Evolutionary conservation across 1,140 invertebrate species (phyloP).

Genomic region (Drosophila ananassae): DNA sequence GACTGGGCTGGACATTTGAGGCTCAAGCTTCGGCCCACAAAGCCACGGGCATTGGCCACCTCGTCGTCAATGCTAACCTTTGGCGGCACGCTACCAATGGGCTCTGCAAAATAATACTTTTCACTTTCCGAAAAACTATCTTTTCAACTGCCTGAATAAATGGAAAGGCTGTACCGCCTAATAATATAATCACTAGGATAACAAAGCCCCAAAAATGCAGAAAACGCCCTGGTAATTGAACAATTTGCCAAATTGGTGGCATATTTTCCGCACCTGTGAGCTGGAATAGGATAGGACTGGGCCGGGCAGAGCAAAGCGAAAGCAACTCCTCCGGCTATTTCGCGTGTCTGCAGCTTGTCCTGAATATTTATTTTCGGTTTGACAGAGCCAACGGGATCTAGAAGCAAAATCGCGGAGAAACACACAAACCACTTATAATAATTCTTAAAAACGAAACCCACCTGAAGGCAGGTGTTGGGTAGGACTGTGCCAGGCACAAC

Average conservation of each 20-base stretch:
- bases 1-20: slow-evolving; percentile 88
- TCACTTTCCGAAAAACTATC: not conserved
- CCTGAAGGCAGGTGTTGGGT: slow-evolving; percentile 89
- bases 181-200: slow-evolving; percentile 56
- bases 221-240: slow-evolving; percentile 38
- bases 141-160: slow-evolving; percentile 51
- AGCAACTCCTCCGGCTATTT: slow-evolving; percentile 75
- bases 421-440: slow-evolving; percentile 19
- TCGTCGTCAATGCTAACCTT: slow-evolving; percentile 90
- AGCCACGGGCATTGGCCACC: slow-evolving; percentile 86
- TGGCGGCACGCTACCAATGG: slow-evolving; percentile 90
- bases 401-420: slow-evolving; percentile 35
- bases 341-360: slow-evolving; percentile 84
- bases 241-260: slow-evolving; percentile 47
- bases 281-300: slow-evolving; percentile 88
- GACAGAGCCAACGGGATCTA: slow-evolving; percentile 90
- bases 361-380: slow-evolving; percentile 88
- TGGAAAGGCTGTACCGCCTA: slow-evolving; percentile 12
- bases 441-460: slow-evolving; percentile 79
- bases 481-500: slow-evolving; percentile 87
- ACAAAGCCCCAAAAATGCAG: slow-evolving; percentile 10
- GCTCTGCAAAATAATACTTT: slow-evolving; percentile 86
- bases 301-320: slow-evolving; percentile 87
- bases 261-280: slow-evolving; percentile 86
- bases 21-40: slow-evolving; percentile 84